Percentiles rank a stretch among this genome's conserved stretches.
Conservation (phyloP, 2,113 vertebrate genomes). For the Ovibos moschatus region DNA sequence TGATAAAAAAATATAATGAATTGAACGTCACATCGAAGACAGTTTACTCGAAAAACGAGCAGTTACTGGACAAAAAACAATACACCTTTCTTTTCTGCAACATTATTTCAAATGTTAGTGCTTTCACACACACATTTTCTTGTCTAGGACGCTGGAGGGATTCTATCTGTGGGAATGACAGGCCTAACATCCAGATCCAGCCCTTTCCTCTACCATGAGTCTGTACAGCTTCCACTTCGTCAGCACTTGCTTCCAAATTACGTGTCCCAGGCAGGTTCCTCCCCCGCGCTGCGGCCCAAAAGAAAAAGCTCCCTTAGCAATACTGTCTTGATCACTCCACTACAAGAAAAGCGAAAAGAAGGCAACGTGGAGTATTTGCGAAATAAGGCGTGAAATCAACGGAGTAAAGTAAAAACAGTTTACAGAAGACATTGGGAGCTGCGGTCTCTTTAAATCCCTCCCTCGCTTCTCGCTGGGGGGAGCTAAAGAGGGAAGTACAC, state of each 20-base stretch:
- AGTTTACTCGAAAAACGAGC: neutral
- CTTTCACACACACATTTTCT: neutral
- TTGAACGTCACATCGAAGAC: neutral
- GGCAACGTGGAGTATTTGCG: neutral
- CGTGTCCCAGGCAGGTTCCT: conserved; percentile 25
- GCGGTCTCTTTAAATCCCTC: conserved; percentile 49
- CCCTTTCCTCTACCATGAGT: neutral
- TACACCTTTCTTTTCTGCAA: neutral
- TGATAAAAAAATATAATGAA: neutral
- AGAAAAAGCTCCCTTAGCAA: neutral
- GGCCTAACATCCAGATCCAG: neutral
- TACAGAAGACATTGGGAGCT: no score
- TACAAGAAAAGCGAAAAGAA: neutral
- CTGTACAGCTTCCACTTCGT: neutral
- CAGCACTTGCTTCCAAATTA: neutral
- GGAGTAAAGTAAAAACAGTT: neutral
- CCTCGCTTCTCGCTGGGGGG: neutral
- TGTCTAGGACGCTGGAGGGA: neutral
- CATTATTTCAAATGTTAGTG: neutral
- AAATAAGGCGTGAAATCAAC: neutral
- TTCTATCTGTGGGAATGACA: neutral
- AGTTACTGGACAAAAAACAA: neutral
- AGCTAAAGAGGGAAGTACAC: conserved; percentile 19
- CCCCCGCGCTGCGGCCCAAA: neutral
- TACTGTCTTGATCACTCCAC: neutral